Evolutionary conservation across 2,888 invertebrate species (phyloP).

Genomic region (Drosophila hamatofila): DNA sequence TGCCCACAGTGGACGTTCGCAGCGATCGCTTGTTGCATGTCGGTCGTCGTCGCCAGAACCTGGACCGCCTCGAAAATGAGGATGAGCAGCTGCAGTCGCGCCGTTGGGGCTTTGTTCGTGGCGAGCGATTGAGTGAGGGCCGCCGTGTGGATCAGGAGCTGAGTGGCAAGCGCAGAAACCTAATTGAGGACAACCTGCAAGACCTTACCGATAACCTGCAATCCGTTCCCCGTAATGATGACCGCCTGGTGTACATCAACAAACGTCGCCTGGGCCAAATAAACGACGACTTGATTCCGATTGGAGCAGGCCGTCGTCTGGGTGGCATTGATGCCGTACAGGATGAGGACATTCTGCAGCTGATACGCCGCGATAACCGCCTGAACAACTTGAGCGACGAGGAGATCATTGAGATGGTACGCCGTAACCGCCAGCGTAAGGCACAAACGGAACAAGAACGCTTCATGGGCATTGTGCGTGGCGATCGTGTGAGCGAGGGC

Average conservation of each 20-base stretch:
- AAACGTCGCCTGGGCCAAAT: constrained; percentile 50
- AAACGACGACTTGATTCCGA: constrained; percentile 7
- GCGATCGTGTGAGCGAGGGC: constrained; percentile 34
- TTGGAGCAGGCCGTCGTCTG: constrained; percentile 53
- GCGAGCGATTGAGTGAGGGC: constrained; percentile 41
- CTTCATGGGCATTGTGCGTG: background rate
- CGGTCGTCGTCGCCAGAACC: constrained; percentile 61
- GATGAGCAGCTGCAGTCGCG: constrained; percentile 36
- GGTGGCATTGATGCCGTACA: background rate
- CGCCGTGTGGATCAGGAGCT: constrained; percentile 13
- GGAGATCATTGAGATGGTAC: constrained; percentile 51
- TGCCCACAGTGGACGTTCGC: constrained; percentile 49
- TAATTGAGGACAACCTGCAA: background rate
- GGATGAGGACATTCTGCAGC: constrained; percentile 25
- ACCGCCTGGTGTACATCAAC: constrained; percentile 61
- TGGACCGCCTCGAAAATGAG: constrained; percentile 21
- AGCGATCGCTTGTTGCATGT: constrained; percentile 60
- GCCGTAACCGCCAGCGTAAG: constrained; percentile 25
- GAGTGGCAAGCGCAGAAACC: background rate
- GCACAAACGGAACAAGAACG: constrained; percentile 19
- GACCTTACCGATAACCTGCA: constrained; percentile 33
- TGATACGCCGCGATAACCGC: constrained; percentile 24
- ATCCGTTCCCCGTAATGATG: constrained; percentile 51
- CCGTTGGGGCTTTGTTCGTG: constrained; percentile 5
- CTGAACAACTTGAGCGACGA: constrained; percentile 38